Percentiles rank a stretch among this genome's conserved stretches.
These are phyloP conservation scores for Pollenia labialis DNA, from an alignment of 2,888 invertebrate genomes.

Conservation along the genomic window DNA sequence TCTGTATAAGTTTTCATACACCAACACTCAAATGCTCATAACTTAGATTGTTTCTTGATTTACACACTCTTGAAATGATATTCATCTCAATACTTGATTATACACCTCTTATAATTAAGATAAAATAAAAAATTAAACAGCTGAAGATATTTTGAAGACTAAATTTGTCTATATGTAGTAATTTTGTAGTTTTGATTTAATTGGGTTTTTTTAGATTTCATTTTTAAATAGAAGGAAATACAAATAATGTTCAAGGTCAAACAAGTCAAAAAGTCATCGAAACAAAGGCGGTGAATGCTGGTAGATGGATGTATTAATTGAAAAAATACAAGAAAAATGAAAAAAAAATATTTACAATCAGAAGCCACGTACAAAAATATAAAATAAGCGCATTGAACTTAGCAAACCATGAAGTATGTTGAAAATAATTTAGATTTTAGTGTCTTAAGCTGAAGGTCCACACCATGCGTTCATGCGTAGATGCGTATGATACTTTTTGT, in stretches of 20 bases:
- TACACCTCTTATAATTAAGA: neutral
- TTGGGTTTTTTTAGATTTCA: neutral
- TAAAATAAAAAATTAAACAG: neutral
- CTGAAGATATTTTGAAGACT: conserved; percentile 1
- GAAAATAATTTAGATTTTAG: neutral
- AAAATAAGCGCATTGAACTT: conserved; percentile 19
- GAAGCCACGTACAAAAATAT: neutral
- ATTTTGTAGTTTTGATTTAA: conserved; percentile 14
- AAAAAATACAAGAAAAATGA: neutral
- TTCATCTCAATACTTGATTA: neutral
- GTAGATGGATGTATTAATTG: neutral
- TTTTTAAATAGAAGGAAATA: conserved; percentile 12
- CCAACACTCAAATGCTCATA: neutral
- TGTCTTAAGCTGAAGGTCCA: too few relatives aligned
- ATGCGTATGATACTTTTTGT: too few relatives aligned
- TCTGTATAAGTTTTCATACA: neutral
- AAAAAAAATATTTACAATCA: neutral
- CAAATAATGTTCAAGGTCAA: conserved; percentile 35
- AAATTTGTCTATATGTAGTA: neutral
- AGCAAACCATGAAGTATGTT: conserved; percentile 21
- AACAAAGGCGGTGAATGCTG: neutral
- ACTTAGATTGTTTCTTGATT: neutral
- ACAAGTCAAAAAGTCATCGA: conserved; percentile 3
- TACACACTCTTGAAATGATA: neutral
- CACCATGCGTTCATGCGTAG: too few relatives aligned